phyloP scores from a whole-genome alignment of 2,888 invertebrate genomes.

The Conchocele bisecta region DNA sequence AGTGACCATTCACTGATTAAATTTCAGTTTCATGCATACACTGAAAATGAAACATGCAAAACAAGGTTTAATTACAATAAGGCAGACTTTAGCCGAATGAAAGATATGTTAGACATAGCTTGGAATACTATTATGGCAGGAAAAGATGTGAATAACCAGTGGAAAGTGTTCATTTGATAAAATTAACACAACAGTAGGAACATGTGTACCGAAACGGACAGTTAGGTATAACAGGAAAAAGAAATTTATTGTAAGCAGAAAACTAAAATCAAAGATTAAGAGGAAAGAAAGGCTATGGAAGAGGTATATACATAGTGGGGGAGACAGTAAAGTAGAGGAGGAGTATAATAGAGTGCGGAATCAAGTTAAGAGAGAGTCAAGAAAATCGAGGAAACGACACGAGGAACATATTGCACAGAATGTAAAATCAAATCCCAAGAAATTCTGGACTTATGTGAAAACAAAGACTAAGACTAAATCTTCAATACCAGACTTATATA shows the following conservation, averaged over 20 bases:
- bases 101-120: background rate
- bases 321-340: background rate
- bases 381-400: too few relatives aligned
- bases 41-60: background rate
- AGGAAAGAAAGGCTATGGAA: background rate
- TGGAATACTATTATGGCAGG: background rate
- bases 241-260: background rate
- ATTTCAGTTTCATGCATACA: background rate
- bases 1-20: constrained; percentile 7
- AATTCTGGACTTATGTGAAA: constrained; percentile 2
- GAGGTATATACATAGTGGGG: background rate
- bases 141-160: background rate
- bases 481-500: background rate
- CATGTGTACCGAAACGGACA: background rate
- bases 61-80: background rate
- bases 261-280: background rate
- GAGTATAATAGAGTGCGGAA: background rate
- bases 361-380: background rate
- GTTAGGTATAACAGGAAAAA: background rate
- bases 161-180: background rate
- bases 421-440: background rate
- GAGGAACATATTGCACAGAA: constrained; percentile 3
- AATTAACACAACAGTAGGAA: background rate
- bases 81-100: background rate
- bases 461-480: constrained; percentile 5